These are phyloP conservation scores for Tachypleus tridentatus DNA, from an alignment of 1,140 invertebrate genomes.

Conservation along the genomic window DNA sequence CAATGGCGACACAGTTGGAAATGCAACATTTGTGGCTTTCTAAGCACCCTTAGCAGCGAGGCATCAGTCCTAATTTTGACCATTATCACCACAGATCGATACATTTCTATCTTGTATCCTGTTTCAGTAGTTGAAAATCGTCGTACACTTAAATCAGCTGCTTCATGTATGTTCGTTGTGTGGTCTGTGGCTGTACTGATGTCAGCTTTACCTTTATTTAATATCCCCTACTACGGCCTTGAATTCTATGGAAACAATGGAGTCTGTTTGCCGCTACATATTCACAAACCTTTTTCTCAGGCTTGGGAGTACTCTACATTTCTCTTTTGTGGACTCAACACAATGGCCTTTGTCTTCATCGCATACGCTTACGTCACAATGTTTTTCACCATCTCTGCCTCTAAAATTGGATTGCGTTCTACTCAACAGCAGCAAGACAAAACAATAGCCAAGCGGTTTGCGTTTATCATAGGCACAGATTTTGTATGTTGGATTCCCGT, in stretches of 20 bases:
- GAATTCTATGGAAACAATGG: constrained; percentile 56
- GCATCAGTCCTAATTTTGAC: constrained; percentile 58
- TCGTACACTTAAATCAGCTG: neutral
- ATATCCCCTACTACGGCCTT: constrained; percentile 43
- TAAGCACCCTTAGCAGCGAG: constrained; percentile 32
- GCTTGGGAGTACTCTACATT: constrained; percentile 62
- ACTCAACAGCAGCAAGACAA: constrained; percentile 46
- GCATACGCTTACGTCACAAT: constrained; percentile 37
- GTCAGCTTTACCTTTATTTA: constrained; percentile 49
- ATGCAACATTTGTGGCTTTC: constrained; percentile 27
- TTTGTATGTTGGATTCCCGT: constrained; percentile 62
- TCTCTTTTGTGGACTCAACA: constrained; percentile 57
- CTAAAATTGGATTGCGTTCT: constrained; percentile 45
- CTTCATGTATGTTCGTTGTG: constrained; percentile 28
- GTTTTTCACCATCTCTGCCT: constrained; percentile 48
- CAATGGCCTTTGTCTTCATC: constrained; percentile 37
- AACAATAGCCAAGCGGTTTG: constrained; percentile 55
- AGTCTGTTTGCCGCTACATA: constrained; percentile 57
- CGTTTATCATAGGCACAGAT: constrained; percentile 60
- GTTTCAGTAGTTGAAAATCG: constrained; percentile 30
- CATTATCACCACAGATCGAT: constrained; percentile 59
- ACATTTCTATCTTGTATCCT: constrained; percentile 51
- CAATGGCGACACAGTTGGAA: constrained; percentile 44
- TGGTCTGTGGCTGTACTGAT: constrained; percentile 51
- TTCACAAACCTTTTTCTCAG: constrained; percentile 44